Evolutionary conservation across 1,140 invertebrate genomes (phyloP).

Genomic region (Schlechtendalia chinensis): DNA sequence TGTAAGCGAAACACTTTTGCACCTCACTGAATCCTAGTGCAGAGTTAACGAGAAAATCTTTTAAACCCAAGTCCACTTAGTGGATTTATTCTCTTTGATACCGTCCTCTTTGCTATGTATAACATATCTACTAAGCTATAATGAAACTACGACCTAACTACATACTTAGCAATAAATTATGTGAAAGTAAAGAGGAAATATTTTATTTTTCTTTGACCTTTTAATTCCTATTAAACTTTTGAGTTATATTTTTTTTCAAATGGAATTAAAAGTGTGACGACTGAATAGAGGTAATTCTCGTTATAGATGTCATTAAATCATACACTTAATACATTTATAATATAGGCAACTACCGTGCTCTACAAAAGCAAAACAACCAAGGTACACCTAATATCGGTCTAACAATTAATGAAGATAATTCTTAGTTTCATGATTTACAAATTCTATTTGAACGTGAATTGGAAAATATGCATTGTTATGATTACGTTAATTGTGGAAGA

Average conservation of each 20-base stretch:
- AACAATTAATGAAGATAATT: no score
- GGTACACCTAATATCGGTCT: no score
- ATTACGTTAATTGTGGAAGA: no score
- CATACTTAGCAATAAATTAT: conserved; percentile 28
- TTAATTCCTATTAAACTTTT: neutral
- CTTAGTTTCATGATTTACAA: no score
- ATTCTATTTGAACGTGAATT: no score
- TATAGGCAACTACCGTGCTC: no score
- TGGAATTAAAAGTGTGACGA: neutral
- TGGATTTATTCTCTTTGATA: conserved; percentile 19
- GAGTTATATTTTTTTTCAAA: neutral
- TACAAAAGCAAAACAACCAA: no score
- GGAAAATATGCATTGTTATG: no score
- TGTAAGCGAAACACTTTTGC: neutral
- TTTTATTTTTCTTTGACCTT: conserved; percentile 17
- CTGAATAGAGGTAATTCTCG: neutral
- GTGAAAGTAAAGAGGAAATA: neutral
- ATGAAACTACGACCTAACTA: neutral
- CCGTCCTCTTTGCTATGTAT: neutral
- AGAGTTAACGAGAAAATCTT: conserved; percentile 13
- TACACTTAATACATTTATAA: no score
- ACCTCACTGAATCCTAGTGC: neutral
- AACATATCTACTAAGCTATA: neutral
- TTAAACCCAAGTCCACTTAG: conserved; percentile 24
- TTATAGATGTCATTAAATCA: no score